A percentile compares a stretch with the other conserved stretches of the same genome.
Evolutionary conservation across 2,888 invertebrate species (phyloP).

Genomic region (Mythimna vitellina): DNA sequence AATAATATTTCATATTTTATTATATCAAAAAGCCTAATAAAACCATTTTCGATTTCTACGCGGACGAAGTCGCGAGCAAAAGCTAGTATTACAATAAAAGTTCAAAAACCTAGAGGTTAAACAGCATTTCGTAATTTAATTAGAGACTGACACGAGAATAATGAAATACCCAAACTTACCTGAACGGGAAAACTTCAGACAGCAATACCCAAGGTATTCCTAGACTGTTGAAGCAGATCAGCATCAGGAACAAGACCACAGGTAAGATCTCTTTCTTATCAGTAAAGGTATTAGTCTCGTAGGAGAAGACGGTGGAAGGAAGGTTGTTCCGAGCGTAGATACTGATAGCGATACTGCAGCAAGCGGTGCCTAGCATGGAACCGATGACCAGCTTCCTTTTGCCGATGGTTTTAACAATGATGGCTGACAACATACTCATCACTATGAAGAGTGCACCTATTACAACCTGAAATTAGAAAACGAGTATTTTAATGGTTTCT

Average conservation of each 20-base stretch:
- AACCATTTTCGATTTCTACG: too few species aligned
- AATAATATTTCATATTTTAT: too few species aligned
- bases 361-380: slow-evolving; percentile 77
- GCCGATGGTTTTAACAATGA: slow-evolving; percentile 80
- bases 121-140: too few species aligned
- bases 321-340: slow-evolving; percentile 76
- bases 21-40: too few species aligned
- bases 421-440: slow-evolving; percentile 81
- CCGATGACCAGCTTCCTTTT: slow-evolving; percentile 83
- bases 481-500: neutral
- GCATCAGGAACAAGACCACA: slow-evolving; percentile 81
- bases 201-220: slow-evolving; percentile 90
- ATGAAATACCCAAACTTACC: slow-evolving; percentile 73
- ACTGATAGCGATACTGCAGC: slow-evolving; percentile 79
- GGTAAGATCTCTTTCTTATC: slow-evolving; percentile 82
- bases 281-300: slow-evolving; percentile 80
- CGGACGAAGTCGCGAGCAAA: too few species aligned
- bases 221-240: slow-evolving; percentile 80
- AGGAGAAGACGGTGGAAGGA: slow-evolving; percentile 79
- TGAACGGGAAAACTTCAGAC: slow-evolving; percentile 91
- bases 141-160: neutral
- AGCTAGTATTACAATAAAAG: too few species aligned
- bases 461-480: slow-evolving; percentile 76
- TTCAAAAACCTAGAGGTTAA: too few species aligned
- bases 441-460: slow-evolving; percentile 80